A percentile compares a stretch with the other conserved stretches of the same genome.
Evolutionary conservation across 2,888 invertebrate genomes (phyloP).

Genomic region (Heteromurus nitidus): DNA sequence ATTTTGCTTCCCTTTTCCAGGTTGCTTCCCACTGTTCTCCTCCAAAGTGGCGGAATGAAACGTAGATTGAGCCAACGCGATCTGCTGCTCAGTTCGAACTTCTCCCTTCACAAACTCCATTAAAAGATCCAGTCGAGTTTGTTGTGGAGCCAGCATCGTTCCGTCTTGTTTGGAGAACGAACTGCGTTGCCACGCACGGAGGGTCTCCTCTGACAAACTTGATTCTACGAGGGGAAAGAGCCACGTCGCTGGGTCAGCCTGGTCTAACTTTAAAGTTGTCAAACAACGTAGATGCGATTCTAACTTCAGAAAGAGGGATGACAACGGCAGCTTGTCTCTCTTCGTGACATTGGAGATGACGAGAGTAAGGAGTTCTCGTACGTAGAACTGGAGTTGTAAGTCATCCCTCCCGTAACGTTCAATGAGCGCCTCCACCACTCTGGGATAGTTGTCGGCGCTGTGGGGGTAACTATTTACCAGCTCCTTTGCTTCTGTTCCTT

Average conservation of each 20-base stretch:
- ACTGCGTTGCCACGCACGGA: constrained; percentile 72
- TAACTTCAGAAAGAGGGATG: constrained; percentile 54
- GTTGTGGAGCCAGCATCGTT: neutral
- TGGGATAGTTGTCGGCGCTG: constrained; percentile 72
- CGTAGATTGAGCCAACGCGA: too few species aligned
- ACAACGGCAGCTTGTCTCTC: constrained; percentile 21
- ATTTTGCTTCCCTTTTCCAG: neutral
- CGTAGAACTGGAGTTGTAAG: constrained; percentile 73
- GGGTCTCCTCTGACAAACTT: constrained; percentile 24
- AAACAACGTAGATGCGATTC: constrained; percentile 55
- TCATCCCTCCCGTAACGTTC: constrained; percentile 70
- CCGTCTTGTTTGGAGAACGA: constrained; percentile 25
- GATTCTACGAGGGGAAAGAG: constrained; percentile 73
- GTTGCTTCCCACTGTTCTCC: neutral
- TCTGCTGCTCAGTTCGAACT: too few species aligned
- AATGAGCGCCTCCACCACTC: constrained; percentile 67
- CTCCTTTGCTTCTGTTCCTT: constrained; percentile 69
- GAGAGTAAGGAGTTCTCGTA: constrained; percentile 74
- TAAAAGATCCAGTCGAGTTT: constrained; percentile 20
- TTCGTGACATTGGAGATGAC: constrained; percentile 64
- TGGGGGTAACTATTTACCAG: constrained; percentile 68
- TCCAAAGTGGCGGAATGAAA: too few species aligned
- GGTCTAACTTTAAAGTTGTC: constrained; percentile 44
- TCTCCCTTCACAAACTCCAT: constrained; percentile 19
- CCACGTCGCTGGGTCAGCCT: constrained; percentile 42